These are phyloP conservation scores for Streptopelia turtur DNA, from an alignment of 2,797 vertebrate genomes.

Conservation along the genomic window DNA sequence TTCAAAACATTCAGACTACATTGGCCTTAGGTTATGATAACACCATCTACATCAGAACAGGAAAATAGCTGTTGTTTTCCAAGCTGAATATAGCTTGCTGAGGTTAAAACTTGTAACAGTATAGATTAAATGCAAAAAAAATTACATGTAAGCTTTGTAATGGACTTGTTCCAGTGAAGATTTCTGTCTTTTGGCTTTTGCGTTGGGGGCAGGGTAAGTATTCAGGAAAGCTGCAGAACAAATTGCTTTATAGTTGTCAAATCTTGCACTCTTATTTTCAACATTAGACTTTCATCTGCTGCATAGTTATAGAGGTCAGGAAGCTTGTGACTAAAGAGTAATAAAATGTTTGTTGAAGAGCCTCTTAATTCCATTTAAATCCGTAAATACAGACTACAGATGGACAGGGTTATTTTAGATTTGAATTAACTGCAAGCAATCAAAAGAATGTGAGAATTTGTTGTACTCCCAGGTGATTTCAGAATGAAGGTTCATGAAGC, in stretches of 20 bases:
- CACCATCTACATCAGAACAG: not conserved
- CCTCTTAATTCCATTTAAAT: not conserved
- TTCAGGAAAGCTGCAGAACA: not conserved
- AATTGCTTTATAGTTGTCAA: not conserved
- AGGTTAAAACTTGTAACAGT: not conserved
- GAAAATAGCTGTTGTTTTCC: not conserved
- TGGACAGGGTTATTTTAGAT: not conserved
- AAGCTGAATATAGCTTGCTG: not conserved
- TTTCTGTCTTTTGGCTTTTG: not conserved
- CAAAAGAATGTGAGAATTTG: not conserved
- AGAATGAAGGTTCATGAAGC: not conserved
- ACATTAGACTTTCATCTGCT: not conserved
- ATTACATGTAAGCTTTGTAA: not conserved
- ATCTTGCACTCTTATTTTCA: not conserved
- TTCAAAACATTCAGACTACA: not conserved
- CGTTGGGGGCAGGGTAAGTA: accelerated
- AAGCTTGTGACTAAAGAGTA: not conserved
- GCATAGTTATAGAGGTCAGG: not conserved
- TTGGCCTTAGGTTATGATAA: not conserved
- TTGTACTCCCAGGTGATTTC: not conserved
- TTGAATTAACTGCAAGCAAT: not conserved
- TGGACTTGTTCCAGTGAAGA: not conserved
- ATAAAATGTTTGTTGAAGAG: not conserved
- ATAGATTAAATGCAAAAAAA: not conserved
- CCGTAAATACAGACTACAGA: not conserved